phyloP scores from a whole-genome alignment of 2,797 vertebrate species.

The Danio choprae region DNA sequence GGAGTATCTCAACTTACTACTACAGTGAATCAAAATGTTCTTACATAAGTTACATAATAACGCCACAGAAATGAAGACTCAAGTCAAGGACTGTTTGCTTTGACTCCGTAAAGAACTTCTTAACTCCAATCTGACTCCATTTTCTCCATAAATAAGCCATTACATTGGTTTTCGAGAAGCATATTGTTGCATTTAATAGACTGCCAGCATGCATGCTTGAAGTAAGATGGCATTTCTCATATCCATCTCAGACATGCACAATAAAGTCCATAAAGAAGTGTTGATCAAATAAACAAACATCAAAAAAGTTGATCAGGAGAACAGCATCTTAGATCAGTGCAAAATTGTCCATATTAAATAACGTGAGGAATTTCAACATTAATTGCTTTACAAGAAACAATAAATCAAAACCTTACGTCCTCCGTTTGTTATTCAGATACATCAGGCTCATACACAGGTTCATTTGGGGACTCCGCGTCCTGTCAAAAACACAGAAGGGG shows the following conservation, averaged over 20 bases:
- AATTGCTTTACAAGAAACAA: slow-evolving; percentile 13
- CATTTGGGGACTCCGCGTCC: not conserved
- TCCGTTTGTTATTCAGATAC: slow-evolving; percentile 19
- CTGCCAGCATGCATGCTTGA: not conserved
- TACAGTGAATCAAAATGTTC: slow-evolving; percentile 14
- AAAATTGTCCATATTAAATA: not conserved
- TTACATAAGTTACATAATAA: slow-evolving; percentile 29
- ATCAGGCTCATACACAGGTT: not conserved
- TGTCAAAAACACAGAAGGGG: not conserved
- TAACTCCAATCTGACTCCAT: not conserved
- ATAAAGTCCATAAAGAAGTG: not conserved
- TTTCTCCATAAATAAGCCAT: slow-evolving; percentile 2
- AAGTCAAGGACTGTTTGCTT: slow-evolving; percentile 1
- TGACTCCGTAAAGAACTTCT: not conserved
- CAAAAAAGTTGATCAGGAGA: not conserved
- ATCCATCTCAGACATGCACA: not conserved
- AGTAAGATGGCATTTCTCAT: not conserved
- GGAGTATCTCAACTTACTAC: not conserved
- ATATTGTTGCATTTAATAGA: not conserved
- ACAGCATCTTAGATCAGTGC: not conserved
- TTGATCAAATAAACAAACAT: not conserved
- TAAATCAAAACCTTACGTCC: slow-evolving; percentile 38
- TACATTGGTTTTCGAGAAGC: not conserved
- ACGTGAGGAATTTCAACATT: not conserved
- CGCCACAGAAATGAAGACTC: slow-evolving; percentile 11